Base-by-base conservation (phyloP, 2,888 invertebrate genomes). In the Macrosiphum euphorbiae region DNA sequence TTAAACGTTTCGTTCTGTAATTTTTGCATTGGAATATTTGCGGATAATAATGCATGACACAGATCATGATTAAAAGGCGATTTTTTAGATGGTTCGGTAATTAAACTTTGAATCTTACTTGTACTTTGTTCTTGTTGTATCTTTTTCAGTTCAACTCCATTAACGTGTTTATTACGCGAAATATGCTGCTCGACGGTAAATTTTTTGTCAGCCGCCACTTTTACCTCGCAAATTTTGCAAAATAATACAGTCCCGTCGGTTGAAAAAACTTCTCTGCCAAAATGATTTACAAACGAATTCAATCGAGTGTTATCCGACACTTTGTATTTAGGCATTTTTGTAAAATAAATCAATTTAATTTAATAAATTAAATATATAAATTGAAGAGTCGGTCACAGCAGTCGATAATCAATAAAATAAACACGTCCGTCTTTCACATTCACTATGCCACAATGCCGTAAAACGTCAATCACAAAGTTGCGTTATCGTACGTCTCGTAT, bases 261-360 rank as follows among this genome's bases (percentile, higher is more conserved):
- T 44, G 44, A 44, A 88, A 88, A 88, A 88, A 88, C 52, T 52
- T 88, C 88, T 88, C n/a, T 88, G 88, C 52, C 88, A 88, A 88
- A 88, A 88, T 52, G 88, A 52, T 52, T 88, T 35, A 88, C 88
- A 88, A 52, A 52, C 35, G 52, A 88, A 52, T 88, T 88, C 35
- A 88, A 52, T 20, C 88, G 88, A 88, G 88, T 88, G 10, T 88
- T 88, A 35, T 88, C 52, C 52, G 52, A 88, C 1, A 88, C 88
- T 52, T 88, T n/a, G n/a, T 50, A 50, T 16, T 55, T 88, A 24
- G 55, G 88, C 88, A 88, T 35, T 10, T 88, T 88, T 24, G 55
- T 35, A 16, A 35, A 55, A 88, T 55, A 1, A 88, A 10, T 24
- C 26, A 35, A 55, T 7, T 41, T 41, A 41, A 41, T 41, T 41